Base-by-base conservation (phyloP, 2,888 invertebrate genomes). In the Hyposoter didymator region DNA sequence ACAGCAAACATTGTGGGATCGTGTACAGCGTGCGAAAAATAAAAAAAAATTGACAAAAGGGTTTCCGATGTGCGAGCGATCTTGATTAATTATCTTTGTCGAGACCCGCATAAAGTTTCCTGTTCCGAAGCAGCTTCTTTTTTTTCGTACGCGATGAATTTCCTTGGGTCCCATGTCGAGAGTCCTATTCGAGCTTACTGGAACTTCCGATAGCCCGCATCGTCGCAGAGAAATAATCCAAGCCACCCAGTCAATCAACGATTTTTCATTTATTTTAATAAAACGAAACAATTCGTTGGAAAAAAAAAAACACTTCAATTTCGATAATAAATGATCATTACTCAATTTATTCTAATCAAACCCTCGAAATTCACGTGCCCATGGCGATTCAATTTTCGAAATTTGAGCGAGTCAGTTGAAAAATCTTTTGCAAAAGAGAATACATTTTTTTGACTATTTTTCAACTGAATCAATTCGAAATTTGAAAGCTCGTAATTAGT, bases 121-220 rank as follows among this genome's bases (percentile, higher is more conserved):
- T 81, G 81, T 74, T 83, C 78, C 78, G 70, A 45, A 55, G 49
- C 73, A 67, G 69, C 52, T 55, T 70, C 74, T 64, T 47, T n/a
- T 47, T 70, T 74, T 70, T 35, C 43, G 6, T 45, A 14, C 19
- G 49, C 47, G 62, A 43, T 19, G 17, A 17, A 35, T 72, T 43
- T 39, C 35, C 49, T 39, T 72, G 35, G 45, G 39, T 62, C 19
- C n/a, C 43, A 47, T 32, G 28, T 28, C 28, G 19, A 4, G 52
- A 62, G 52, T 69, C 47, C 67, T 47, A 85, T 88, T 91, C 89
- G 87, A 92, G 90, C 88, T 39, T 39, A 10, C 39, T 89, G 91
- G 91, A 90, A 92, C 90, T 93, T 93, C 93, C 93, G 91, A 91
- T 90, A 90, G 90, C 93, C 93, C 93, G 93, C 93, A 93, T 93